These are phyloP conservation scores for Orthosia gothica DNA, from an alignment of 2,888 invertebrate genomes.

Conservation along the genomic window DNA sequence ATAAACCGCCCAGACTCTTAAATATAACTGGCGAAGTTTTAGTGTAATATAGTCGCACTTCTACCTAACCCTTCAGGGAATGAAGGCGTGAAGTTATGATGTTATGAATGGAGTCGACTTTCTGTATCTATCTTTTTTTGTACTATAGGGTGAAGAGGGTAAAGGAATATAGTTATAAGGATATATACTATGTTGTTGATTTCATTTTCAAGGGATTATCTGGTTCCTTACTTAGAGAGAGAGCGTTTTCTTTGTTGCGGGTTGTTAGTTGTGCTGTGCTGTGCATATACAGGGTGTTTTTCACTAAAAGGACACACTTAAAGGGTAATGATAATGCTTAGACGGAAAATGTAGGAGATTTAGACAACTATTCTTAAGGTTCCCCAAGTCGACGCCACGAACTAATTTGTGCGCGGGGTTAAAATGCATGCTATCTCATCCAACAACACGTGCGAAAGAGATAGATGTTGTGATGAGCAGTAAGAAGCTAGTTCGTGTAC, in stretches of 20 bases:
- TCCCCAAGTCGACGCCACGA: too few species aligned
- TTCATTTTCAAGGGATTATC: slow-evolving; percentile 56
- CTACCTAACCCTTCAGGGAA: too few species aligned
- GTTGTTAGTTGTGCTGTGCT: slow-evolving; percentile 7
- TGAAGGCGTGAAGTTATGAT: too few species aligned
- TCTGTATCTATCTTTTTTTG: background rate
- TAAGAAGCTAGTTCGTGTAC: too few species aligned
- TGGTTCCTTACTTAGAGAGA: slow-evolving; percentile 45
- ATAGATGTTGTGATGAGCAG: too few species aligned
- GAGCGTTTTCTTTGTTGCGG: slow-evolving; percentile 36
- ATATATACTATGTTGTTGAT: slow-evolving; percentile 33
- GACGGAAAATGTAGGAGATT: background rate
- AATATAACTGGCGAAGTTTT: too few species aligned
- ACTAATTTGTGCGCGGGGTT: too few species aligned
- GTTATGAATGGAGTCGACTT: background rate
- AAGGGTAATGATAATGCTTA: slow-evolving; percentile 24
- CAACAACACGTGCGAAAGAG: too few species aligned
- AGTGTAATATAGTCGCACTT: too few species aligned
- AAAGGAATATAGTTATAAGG: slow-evolving; percentile 22
- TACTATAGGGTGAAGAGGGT: background rate
- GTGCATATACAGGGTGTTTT: slow-evolving; percentile 28
- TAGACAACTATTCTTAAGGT: too few species aligned
- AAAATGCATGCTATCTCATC: too few species aligned
- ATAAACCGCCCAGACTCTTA: too few species aligned
- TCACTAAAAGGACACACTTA: background rate